Base-by-base conservation (phyloP, 2,113 vertebrate genomes). In the Oryzias curvinotus region DNA sequence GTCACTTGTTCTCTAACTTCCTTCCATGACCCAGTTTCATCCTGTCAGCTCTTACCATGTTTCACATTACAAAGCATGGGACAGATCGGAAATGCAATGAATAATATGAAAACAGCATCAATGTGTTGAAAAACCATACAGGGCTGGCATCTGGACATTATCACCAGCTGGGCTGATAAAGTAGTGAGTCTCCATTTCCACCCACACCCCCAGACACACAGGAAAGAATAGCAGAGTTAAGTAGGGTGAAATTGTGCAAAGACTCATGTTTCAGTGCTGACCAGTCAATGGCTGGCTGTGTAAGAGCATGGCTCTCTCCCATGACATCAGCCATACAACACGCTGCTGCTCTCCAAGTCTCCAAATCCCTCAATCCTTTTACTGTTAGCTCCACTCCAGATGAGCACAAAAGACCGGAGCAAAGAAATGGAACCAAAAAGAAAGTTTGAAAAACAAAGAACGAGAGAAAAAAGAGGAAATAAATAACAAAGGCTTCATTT, bases 251-350 rank as follows among this genome's bases (percentile, higher is more conserved):
- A 88, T 90, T 83, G 74, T 75, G 72, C 66, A 52, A 56, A 17
- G 68, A 71, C 75, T 89, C 78, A 1, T 52, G 64, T 91, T 91
- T 85, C 87, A 82, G 51, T n/a, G 61, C 70, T 74, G 83, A 81
- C 77, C 80, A 82, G 68, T 81, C 73, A 67, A 59, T 75, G 75
- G 78, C 73, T 47, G 66, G 66, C 79, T 74, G 52, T 62, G 53
- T 77, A 75, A 75, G 75, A 76, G 79, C 62, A 65, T 23, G 74
- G 72, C 56, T 76, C 64, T 77, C 81, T 87, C 81, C 86, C 87
- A 87, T 90, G 87, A 90, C 88, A 87, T 91, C 87, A 91, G 79
- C 78, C 13, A 28, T 57, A 75, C 79, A 80, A 74, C 73, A 78
- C 16, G 43, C 61, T 30, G 44, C 73, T 52, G 53, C 77, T 66